These are phyloP conservation scores for Trachelus stipa DNA, from an alignment of 2,888 invertebrate species.

Conservation along the genomic window DNA sequence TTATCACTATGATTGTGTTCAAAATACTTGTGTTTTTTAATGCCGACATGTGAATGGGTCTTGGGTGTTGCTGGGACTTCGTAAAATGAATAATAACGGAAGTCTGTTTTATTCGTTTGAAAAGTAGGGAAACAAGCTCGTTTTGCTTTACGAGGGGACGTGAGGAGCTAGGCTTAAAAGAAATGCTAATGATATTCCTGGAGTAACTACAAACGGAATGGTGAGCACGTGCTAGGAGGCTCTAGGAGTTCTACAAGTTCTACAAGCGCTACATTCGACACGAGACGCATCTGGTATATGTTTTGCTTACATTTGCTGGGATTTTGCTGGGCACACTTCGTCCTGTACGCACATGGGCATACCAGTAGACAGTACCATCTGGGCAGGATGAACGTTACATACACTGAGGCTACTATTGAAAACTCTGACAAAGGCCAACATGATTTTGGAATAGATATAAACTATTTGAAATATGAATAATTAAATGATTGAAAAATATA, in stretches of 20 bases:
- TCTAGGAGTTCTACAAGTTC: background rate
- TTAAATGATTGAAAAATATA: background rate
- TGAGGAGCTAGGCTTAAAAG: background rate
- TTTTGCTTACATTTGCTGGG: background rate
- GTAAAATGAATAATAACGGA: background rate
- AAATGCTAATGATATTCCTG: background rate
- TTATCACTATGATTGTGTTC: background rate
- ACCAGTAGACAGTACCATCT: background rate
- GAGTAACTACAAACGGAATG: background rate
- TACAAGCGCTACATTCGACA: background rate
- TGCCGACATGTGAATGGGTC: background rate
- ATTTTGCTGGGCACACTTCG: background rate
- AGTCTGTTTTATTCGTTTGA: background rate
- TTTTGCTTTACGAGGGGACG: background rate
- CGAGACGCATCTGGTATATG: background rate
- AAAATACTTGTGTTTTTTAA: background rate
- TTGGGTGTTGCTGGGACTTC: background rate
- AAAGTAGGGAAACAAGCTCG: background rate
- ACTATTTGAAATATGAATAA: background rate
- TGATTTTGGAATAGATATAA: background rate
- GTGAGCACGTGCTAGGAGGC: background rate
- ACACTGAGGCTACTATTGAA: background rate
- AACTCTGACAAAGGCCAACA: background rate
- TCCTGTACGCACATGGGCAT: background rate
- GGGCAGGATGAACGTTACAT: background rate